phyloP scores from a whole-genome alignment of 2,797 vertebrate species.

The Oryzias dopingdopingensis region DNA sequence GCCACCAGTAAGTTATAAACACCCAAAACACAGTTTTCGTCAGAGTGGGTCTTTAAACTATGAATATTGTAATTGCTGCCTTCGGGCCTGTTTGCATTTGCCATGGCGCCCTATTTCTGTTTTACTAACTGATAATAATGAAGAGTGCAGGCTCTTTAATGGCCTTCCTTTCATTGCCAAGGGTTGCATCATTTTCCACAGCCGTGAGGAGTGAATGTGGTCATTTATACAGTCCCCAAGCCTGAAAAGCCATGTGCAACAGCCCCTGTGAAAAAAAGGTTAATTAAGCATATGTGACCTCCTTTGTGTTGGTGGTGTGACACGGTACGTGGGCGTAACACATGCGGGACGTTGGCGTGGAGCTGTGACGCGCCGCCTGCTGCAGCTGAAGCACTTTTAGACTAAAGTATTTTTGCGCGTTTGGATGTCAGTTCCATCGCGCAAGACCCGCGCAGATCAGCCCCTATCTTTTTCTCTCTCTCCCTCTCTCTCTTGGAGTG shows the following conservation, averaged over 20 bases:
- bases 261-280: not conserved
- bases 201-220: slow-evolving; percentile 25
- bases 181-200: slow-evolving; percentile 60
- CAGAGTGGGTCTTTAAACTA: slow-evolving; percentile 30
- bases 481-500: slow-evolving; percentile 57
- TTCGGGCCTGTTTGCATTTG: slow-evolving; percentile 31
- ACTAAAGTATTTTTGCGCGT: slow-evolving; percentile 2
- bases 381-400: not conserved
- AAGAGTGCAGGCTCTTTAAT: slow-evolving; percentile 38
- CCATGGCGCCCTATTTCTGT: slow-evolving; percentile 27
- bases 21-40: too few species aligned
- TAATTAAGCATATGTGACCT: slow-evolving; percentile 11
- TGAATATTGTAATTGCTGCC: slow-evolving; percentile 56
- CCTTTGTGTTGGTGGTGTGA: slow-evolving; percentile 1
- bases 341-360: too few species aligned
- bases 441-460: slow-evolving; percentile 34
- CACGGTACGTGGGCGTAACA: not conserved
- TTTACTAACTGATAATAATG: slow-evolving; percentile 50
- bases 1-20: too few species aligned
- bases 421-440: slow-evolving; percentile 20
- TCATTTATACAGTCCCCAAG: slow-evolving; percentile 25
- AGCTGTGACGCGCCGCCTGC: slow-evolving; percentile 1
- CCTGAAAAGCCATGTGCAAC: slow-evolving; percentile 17
- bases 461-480: slow-evolving; percentile 58
- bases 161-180: slow-evolving; percentile 44